phyloP scores from a whole-genome alignment of 2,113 vertebrate genomes.

The Guaruba guarouba region DNA sequence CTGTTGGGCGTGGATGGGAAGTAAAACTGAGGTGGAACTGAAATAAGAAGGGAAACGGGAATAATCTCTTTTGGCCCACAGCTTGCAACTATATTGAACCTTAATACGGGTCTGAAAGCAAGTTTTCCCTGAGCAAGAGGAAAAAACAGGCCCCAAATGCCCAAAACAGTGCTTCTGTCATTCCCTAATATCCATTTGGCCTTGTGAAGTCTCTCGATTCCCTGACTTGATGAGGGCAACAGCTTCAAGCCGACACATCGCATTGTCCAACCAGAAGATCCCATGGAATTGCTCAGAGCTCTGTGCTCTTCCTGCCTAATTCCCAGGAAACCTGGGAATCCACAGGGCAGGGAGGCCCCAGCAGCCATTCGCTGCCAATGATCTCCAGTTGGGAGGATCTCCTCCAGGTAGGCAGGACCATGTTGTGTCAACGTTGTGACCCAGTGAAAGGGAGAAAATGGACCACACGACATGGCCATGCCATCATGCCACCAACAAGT shows the following conservation, averaged over 20 bases:
- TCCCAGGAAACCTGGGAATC: background rate
- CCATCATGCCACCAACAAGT: background rate
- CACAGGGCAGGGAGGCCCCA: background rate
- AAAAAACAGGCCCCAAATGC: background rate
- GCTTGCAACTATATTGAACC: background rate
- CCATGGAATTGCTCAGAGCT: background rate
- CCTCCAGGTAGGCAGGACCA: background rate
- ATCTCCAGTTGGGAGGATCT: background rate
- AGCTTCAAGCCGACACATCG: background rate
- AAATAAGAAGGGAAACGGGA: background rate
- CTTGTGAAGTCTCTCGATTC: background rate
- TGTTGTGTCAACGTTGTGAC: accelerated
- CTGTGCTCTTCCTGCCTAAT: background rate
- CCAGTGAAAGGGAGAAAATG: background rate
- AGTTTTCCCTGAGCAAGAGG: background rate
- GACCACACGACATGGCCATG: accelerated
- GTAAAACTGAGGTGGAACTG: background rate
- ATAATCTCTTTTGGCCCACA: background rate
- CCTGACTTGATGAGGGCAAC: background rate
- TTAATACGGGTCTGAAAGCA: background rate
- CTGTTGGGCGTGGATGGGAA: background rate
- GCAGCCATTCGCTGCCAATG: background rate
- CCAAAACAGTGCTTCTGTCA: background rate
- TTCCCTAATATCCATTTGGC: background rate
- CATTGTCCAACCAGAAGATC: background rate